Evolutionary conservation across 2,888 invertebrate species (phyloP).

Genomic region (Hirtodrosophila histrioides): DNA sequence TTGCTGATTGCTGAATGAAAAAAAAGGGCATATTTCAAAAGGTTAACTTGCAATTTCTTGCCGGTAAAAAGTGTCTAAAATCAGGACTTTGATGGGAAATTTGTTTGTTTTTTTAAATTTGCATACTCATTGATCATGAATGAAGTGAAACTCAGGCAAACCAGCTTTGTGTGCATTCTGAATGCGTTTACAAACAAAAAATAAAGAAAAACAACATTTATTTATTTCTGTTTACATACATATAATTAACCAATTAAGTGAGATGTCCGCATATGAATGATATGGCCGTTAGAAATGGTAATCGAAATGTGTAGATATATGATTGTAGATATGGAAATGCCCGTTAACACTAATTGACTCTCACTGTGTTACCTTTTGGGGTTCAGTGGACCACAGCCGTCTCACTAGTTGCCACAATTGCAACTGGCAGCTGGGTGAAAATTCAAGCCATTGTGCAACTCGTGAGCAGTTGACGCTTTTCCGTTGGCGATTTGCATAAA

Average conservation of each 20-base stretch:
- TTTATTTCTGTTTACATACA: constrained; percentile 16
- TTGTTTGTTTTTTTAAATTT: too few species aligned
- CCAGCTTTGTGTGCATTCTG: constrained; percentile 3
- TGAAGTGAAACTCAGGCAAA: not conserved
- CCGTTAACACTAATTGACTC: constrained; percentile 1
- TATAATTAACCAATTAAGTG: constrained; percentile 45
- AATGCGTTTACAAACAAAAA: not conserved
- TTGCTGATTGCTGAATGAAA: too few species aligned
- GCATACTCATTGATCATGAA: too few species aligned
- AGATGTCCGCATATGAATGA: constrained; percentile 17
- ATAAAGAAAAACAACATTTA: not conserved
- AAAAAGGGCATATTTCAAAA: too few species aligned
- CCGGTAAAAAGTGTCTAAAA: too few species aligned
- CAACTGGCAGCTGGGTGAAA: constrained; percentile 15
- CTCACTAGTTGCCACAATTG: too few species aligned
- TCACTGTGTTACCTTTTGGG: constrained; percentile 14
- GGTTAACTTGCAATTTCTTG: too few species aligned
- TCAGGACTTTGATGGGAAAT: too few species aligned
- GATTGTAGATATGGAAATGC: constrained; percentile 5
- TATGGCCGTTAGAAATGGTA: constrained; percentile 43
- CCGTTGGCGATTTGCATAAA: constrained; percentile 45
- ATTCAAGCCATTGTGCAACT: constrained; percentile 26
- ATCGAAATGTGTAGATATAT: constrained; percentile 12
- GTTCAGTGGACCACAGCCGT: constrained; percentile 24
- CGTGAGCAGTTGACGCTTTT: constrained; percentile 31